phyloP scores from a whole-genome alignment of 2,113 vertebrate genomes.

The Haliaeetus leucogaster region DNA sequence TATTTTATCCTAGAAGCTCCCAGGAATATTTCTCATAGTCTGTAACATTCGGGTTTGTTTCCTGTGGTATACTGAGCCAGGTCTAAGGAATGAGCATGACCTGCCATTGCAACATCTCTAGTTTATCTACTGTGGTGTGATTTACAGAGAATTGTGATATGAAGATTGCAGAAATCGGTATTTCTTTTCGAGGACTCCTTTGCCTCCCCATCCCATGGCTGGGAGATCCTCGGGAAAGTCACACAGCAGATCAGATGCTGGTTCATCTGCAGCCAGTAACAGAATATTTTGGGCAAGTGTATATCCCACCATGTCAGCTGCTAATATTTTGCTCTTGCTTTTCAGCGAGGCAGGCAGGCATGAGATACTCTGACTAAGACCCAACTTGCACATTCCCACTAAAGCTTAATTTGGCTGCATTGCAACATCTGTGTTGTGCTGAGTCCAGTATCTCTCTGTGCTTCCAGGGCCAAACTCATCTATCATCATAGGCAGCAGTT shows the following conservation, averaged over 20 bases:
- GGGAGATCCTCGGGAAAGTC: constrained; percentile 42
- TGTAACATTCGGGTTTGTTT: neutral
- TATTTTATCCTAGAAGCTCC: neutral
- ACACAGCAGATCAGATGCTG: constrained; percentile 35
- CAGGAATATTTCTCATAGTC: neutral
- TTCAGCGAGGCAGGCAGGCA: constrained; percentile 42
- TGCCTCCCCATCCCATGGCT: neutral
- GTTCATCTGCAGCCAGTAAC: constrained; percentile 44
- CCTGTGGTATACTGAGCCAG: neutral
- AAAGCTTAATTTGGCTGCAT: constrained; percentile 66
- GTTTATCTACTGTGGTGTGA: neutral
- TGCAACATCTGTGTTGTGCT: constrained; percentile 71
- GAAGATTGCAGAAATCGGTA: neutral
- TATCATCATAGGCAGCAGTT: constrained; percentile 70
- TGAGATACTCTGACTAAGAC: constrained; percentile 59
- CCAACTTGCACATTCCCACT: constrained; percentile 58
- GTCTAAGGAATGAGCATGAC: neutral
- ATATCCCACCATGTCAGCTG: constrained; percentile 58
- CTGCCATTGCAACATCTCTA: neutral
- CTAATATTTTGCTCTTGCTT: constrained; percentile 66
- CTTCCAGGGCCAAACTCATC: constrained; percentile 62
- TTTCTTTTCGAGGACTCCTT: constrained; percentile 28
- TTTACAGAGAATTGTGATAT: neutral
- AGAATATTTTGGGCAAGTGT: constrained; percentile 50
- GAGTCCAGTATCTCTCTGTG: constrained; percentile 58